Evolutionary conservation across 2,888 invertebrate genomes (phyloP).

Genomic region (Eupithecia exiguata): DNA sequence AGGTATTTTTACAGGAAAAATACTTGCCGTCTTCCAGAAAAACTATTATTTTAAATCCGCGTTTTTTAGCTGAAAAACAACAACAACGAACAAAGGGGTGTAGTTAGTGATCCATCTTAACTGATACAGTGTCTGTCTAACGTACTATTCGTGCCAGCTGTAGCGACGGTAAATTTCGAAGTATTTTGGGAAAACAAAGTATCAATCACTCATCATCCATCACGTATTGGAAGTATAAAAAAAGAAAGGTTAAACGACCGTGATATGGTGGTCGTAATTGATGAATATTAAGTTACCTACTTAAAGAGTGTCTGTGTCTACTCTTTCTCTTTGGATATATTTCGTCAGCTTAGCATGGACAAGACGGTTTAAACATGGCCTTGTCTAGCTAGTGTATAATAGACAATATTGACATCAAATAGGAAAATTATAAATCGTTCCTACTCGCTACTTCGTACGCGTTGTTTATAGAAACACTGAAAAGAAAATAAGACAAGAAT

Average conservation of each 20-base stretch:
- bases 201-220: conserved; percentile 9
- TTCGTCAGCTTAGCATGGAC: background rate
- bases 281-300: background rate
- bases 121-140: background rate
- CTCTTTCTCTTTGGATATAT: background rate
- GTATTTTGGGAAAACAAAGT: background rate
- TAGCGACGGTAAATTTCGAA: background rate
- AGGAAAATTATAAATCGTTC: too few relatives aligned
- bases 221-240: background rate
- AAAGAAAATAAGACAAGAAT: too few relatives aligned
- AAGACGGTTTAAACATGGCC: background rate
- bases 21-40: background rate
- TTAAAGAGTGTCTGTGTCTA: background rate
- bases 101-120: conserved; percentile 4
- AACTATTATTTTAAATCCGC: background rate
- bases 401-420: background rate
- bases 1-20: background rate
- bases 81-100: conserved; percentile 1
- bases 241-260: background rate
- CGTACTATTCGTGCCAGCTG: background rate
- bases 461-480: too few relatives aligned
- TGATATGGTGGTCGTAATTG: background rate
- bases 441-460: too few relatives aligned
- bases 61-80: too few relatives aligned
- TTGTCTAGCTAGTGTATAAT: background rate